Evolutionary conservation across 2,113 vertebrate species (phyloP), one percentile per base, ranked within the genome.

Genomic region (Halcyon malimbica): DNA sequence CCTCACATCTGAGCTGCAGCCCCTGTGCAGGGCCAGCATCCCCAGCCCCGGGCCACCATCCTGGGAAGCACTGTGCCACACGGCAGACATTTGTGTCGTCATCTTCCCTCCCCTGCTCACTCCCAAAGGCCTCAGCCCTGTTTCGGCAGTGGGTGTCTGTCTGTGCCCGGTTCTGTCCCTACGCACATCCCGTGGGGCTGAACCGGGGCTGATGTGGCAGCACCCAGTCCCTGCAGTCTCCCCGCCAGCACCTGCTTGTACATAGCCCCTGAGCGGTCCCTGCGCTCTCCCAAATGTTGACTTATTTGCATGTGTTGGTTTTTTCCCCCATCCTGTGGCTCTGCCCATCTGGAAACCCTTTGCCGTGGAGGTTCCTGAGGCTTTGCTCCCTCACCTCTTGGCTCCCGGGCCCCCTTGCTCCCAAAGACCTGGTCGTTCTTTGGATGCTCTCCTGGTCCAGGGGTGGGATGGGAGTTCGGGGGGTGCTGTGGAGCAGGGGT

Each of bases 241-340:
- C 62, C 3, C 1, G 46, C 39, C 48, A 16, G 31, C n/a, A 0
- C 73, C 91, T 62, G 48, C 59, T 94, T 97, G 96, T 97, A 96
- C 84, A 97, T 97, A 97, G 80, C 70, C 82, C 87, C 57, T 1
- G 0, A 73, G 76, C 18, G 1, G 16, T 65, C 70, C 60, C 64
- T 6, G 4, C 17, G 2, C n/a, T 16, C 3, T 70, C 67, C 85
- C 86, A 46, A 12, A 70, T 16, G 4, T 57, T 53, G 53, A 51
- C 28, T 51, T 75, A 44, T 60, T 75, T 96, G 96, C 95, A 89
- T 94, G 96, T 87, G 64, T 77, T 50, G 16, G 13, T 73, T 88
- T 48, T 11, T 26, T 7, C 11, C 70, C 44, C 16, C 23, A 13
- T 56, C 25, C 64, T 24, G 50, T 14, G 6, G 81, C 90, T 87